Percentiles rank a stretch among this genome's conserved stretches.
These are phyloP conservation scores for Neosilurus hyrtlii DNA, from an alignment of 2,797 vertebrate species.

Conservation along the genomic window DNA sequence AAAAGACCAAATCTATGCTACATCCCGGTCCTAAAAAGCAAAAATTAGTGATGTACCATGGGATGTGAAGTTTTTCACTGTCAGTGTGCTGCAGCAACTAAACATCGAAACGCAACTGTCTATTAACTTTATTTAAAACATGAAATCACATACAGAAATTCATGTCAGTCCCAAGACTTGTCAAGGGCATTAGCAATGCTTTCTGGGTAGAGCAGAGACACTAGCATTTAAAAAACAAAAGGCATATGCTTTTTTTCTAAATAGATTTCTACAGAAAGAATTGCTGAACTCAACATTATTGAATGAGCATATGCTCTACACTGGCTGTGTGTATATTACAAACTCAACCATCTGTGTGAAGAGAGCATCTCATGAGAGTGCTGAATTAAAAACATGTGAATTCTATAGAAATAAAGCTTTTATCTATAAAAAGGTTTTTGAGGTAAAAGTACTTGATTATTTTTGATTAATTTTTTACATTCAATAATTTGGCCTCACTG, in stretches of 20 bases:
- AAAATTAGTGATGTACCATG: constrained; percentile 13
- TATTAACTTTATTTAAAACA: constrained; percentile 21
- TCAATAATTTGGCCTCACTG: constrained; percentile 10
- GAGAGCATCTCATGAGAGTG: not conserved
- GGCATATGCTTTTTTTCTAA: not conserved
- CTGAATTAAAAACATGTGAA: constrained; percentile 3
- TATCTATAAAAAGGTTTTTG: constrained; percentile 35
- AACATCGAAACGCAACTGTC: constrained; percentile 2
- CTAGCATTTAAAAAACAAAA: not conserved
- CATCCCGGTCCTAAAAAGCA: not conserved
- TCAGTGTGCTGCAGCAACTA: constrained; percentile 5
- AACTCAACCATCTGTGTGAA: constrained; percentile 6
- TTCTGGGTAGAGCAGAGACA: not conserved
- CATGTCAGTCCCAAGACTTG: not conserved
- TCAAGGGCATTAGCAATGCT: not conserved
- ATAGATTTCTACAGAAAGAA: constrained; percentile 14
- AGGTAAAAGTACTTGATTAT: constrained; percentile 38
- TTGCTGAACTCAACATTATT: not conserved
- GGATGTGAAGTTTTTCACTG: constrained; percentile 19
- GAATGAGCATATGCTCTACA: constrained; percentile 16
- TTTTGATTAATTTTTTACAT: constrained; percentile 14
- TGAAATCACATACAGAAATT: constrained; percentile 30
- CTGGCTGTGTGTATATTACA: constrained; percentile 7
- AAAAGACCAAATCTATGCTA: constrained; percentile 17
- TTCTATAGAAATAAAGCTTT: constrained; percentile 39